Base-by-base conservation (phyloP, 2,113 vertebrate genomes). In the Mesocricetus auratus region DNA sequence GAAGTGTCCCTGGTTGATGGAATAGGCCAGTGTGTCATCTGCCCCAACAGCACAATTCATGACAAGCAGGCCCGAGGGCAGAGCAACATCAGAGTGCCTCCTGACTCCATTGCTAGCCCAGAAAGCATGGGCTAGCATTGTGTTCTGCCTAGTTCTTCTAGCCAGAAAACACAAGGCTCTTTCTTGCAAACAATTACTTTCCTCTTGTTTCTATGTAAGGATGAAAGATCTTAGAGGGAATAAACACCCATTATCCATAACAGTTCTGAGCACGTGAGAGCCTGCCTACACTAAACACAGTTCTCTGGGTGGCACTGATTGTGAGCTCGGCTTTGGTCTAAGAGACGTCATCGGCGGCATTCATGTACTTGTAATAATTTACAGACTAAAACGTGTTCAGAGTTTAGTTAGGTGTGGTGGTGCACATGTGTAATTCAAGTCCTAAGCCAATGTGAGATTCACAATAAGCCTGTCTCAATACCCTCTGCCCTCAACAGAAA, bases 271-370 rank as follows among this genome's bases (percentile, higher is more conserved):
- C 21, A 16, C n/a, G 1, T 8, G 39, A n/a, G 50, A 56, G 9
- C 4, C 64, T 88, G 36, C 29, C 50, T 58, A 24, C n/a, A 2
- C 39, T 47, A 45, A 56, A 36, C 9, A 6, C 45, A 58, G 6
- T 3, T 10, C 1, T 47, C 71, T 36, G 77, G 42, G 6, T 60
- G 22, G 53, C 1, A 4, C 5, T 3, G 5, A 6, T 9, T 47
- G 17, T 42, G 9, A 47, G 42, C 19, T 26, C 12, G 86, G 36
- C 7, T 75, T 71, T 71, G 66, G 22, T 64, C 50, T 26, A 60
- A 33, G 21, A 22, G 50, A 19, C 24, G 42, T 82, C 16, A 1
- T 58, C 8, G 26, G 15, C 64, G 26, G n/a, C 58, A 42, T 69
- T 74, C 8, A 10, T 3, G 33, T 0, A 5, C 39, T 74, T 53